These are phyloP conservation scores for Polylopha cassiicola DNA, from an alignment of 2,888 invertebrate genomes.

Conservation along the genomic window DNA sequence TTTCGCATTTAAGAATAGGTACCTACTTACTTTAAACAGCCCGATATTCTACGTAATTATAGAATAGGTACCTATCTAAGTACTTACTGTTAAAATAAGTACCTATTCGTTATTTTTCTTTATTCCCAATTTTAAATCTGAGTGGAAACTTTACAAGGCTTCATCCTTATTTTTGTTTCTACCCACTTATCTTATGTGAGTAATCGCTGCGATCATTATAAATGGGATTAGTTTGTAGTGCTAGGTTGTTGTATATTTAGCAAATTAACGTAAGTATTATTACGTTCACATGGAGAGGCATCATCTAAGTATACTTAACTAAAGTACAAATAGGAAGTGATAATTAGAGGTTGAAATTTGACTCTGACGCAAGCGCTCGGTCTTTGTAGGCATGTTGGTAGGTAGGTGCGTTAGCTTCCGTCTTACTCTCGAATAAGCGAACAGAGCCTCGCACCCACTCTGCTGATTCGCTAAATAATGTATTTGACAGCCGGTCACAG, in stretches of 20 bases:
- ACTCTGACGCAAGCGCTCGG: conserved; percentile 43
- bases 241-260: conserved; percentile 7
- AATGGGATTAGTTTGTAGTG: conserved; percentile 1
- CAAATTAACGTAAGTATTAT: conserved; percentile 18
- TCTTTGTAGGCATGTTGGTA: conserved; percentile 18
- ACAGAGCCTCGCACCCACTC: conserved; percentile 34
- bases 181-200: conserved; percentile 1
- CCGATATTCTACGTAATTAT: too few relatives aligned
- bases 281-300: conserved; percentile 14
- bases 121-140: background rate
- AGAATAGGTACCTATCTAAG: too few relatives aligned
- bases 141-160: background rate
- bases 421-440: conserved; percentile 33
- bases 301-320: too few relatives aligned
- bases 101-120: background rate
- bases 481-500: conserved; percentile 38
- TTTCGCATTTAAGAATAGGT: too few relatives aligned
- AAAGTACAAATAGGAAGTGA: conserved; percentile 42
- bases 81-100: too few relatives aligned
- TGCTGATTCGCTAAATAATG: conserved; percentile 35
- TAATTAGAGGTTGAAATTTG: conserved; percentile 36
- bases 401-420: conserved; percentile 36
- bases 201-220: conserved; percentile 2
- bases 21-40: too few relatives aligned
- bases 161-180: conserved; percentile 3